A percentile compares a stretch with the other conserved stretches of the same genome.
Conservation (phyloP, 2,113 vertebrate species). For the Saguinus midas region DNA sequence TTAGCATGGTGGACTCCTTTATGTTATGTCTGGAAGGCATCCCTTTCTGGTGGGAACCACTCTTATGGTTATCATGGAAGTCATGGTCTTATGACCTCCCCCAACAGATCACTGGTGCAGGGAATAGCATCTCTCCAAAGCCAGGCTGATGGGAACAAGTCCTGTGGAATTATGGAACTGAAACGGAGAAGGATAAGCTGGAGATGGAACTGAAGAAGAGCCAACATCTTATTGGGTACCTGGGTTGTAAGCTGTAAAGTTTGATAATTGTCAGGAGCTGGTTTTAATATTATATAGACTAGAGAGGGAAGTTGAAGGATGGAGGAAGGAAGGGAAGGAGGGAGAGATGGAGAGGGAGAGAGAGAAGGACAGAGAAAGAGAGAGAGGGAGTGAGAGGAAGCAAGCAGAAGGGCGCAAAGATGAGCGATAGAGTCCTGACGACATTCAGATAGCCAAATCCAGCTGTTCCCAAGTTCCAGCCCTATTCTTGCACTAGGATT, state of each 20-base stretch:
- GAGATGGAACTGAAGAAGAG: neutral
- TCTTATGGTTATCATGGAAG: neutral
- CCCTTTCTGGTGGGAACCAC: neutral
- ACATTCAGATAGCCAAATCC: neutral
- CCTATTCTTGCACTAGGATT: neutral
- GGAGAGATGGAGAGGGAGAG: too few species aligned
- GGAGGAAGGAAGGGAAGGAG: neutral
- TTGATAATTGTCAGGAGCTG: constrained; percentile 29
- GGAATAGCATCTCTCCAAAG: neutral
- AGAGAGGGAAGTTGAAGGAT: neutral
- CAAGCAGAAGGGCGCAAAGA: neutral
- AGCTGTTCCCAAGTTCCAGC: neutral
- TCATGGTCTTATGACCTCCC: neutral
- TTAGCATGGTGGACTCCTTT: neutral
- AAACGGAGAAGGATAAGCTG: neutral
- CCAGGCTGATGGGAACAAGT: neutral
- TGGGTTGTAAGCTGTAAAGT: neutral
- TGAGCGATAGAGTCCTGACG: neutral
- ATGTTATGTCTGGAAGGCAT: neutral
- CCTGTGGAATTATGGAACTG: neutral
- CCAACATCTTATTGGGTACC: neutral
- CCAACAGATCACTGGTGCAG: neutral
- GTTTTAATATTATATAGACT: neutral
- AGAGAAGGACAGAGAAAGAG: neutral
- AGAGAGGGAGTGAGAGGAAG: neutral